Evolutionary conservation across 2,113 vertebrate species (phyloP).

Genomic region (Thryonomys swinderianus): DNA sequence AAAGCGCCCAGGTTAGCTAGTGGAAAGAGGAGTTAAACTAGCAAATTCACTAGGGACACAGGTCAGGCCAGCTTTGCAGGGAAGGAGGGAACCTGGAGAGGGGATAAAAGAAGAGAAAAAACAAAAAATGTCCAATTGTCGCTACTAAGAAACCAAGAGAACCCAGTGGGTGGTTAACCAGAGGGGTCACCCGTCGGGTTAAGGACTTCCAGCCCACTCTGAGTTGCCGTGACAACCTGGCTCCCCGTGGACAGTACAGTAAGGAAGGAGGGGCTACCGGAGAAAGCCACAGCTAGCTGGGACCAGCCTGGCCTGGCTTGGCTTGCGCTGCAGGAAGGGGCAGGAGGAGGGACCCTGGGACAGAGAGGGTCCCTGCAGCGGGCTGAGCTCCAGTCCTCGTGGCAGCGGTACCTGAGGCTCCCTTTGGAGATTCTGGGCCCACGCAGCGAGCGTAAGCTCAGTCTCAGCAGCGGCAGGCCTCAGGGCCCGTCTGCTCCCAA

Average conservation of each 20-base stretch:
- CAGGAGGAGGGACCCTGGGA: not conserved
- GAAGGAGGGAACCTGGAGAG: not conserved
- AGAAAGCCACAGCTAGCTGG: not conserved
- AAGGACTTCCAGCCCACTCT: constrained; percentile 37
- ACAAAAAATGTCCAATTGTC: not conserved
- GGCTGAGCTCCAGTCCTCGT: not conserved
- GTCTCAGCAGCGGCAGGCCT: not conserved
- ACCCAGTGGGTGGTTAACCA: constrained; percentile 56
- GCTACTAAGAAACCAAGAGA: constrained; percentile 14
- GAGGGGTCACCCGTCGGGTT: constrained; percentile 22
- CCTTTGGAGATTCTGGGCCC: not conserved
- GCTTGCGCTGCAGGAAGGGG: not conserved
- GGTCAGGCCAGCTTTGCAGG: not conserved
- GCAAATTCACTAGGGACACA: not conserved
- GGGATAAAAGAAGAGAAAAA: not conserved
- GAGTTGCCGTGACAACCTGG: constrained; percentile 78
- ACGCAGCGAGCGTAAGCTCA: not conserved
- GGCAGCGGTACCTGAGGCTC: not conserved
- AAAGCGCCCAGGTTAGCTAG: not conserved
- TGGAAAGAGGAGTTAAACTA: not conserved
- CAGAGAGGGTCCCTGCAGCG: rapidly evolving
- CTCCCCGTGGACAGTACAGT: constrained; percentile 42
- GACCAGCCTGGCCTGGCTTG: not conserved
- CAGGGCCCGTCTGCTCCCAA: not conserved
- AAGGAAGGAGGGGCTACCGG: constrained; percentile 45